phyloP scores from a whole-genome alignment of 2,888 invertebrate genomes.

The Electrophaes corylata region DNA sequence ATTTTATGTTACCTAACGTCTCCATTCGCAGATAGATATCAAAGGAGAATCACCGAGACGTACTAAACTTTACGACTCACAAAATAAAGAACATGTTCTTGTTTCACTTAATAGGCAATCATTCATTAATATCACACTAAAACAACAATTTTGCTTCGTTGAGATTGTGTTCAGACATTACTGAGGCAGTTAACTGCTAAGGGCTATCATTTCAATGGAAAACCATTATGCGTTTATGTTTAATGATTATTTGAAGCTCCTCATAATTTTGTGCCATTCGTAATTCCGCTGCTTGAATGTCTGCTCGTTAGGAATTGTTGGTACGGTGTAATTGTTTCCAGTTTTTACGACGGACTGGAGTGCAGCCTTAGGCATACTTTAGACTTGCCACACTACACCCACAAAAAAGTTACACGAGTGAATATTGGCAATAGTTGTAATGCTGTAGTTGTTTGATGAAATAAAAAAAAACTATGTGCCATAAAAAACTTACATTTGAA shows the following conservation, averaged over 20 bases:
- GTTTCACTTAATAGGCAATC: constrained; percentile 72
- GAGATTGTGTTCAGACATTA: constrained; percentile 80
- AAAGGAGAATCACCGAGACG: constrained; percentile 19
- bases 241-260: constrained; percentile 79
- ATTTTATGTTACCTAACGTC: constrained; percentile 5
- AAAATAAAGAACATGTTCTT: constrained; percentile 68
- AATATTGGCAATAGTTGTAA: too few species aligned
- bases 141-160: constrained; percentile 69
- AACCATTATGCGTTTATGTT: constrained; percentile 80
- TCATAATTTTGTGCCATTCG: constrained; percentile 75
- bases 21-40: constrained; percentile 11
- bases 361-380: constrained; percentile 33
- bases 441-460: too few species aligned
- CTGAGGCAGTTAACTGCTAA: constrained; percentile 72
- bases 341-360: constrained; percentile 41
- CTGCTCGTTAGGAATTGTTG: constrained; percentile 66
- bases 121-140: constrained; percentile 76
- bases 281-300: constrained; percentile 60
- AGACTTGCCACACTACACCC: neutral
- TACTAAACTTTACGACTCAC: constrained; percentile 23
- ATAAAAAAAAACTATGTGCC: too few species aligned
- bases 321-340: constrained; percentile 59
- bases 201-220: constrained; percentile 77
- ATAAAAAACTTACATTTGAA: too few species aligned
- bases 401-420: neutral